Percentiles rank a stretch among this genome's conserved stretches.
Conservation (phyloP, 2,888 invertebrate species). For the Lamellibrachia satsuma region DNA sequence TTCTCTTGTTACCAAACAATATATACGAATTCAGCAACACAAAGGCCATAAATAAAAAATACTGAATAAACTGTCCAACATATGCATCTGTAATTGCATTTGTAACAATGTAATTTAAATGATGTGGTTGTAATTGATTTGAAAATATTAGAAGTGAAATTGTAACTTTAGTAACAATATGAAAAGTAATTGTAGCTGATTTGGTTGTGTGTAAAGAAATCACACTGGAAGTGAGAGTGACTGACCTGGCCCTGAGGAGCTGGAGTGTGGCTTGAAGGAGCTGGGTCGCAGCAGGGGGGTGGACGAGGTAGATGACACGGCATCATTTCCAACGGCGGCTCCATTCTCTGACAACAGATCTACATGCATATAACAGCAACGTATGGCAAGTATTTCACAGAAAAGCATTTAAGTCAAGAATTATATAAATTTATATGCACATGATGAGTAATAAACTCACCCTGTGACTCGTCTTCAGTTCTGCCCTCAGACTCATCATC, state of each 20-base stretch:
- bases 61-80: too few relatives aligned
- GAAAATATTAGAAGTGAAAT: too few relatives aligned
- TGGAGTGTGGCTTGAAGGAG: not conserved
- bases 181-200: too few relatives aligned
- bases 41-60: too few relatives aligned
- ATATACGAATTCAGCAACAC: too few relatives aligned
- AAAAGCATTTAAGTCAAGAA: too few relatives aligned
- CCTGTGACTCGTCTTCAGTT: constrained; percentile 5
- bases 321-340: not conserved
- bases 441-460: not conserved
- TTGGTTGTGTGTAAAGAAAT: too few relatives aligned
- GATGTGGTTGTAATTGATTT: too few relatives aligned
- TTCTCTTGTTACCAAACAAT: too few relatives aligned
- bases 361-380: not conserved
- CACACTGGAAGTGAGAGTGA: not conserved
- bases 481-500: not conserved
- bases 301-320: constrained; percentile 1
- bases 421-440: not conserved
- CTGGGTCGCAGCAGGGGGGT: not conserved
- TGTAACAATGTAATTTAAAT: too few relatives aligned
- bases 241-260: not conserved
- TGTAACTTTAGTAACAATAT: too few relatives aligned
- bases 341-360: not conserved
- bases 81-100: too few relatives aligned
- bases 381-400: not conserved